These are phyloP conservation scores for Morone saxatilis DNA, from an alignment of 2,113 vertebrate genomes.

Conservation along the genomic window DNA sequence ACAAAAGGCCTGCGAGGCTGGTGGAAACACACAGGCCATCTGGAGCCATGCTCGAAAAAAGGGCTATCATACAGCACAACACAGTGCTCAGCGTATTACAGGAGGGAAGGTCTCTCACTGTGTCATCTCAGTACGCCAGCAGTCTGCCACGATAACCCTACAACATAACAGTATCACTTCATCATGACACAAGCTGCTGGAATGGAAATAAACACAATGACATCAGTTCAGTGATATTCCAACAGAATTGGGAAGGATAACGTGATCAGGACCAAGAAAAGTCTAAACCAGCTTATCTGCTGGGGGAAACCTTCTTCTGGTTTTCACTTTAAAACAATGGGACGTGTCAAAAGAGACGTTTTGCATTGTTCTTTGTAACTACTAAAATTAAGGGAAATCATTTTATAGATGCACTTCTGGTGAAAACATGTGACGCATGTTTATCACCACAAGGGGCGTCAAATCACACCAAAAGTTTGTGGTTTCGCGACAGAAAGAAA, in stretches of 20 bases:
- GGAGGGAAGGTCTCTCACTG: constrained; percentile 14
- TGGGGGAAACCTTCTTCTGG: constrained; percentile 1
- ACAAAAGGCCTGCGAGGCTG: constrained; percentile 52
- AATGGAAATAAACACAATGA: constrained; percentile 51
- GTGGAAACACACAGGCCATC: constrained; percentile 51
- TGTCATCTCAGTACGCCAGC: constrained; percentile 25
- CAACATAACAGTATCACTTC: constrained; percentile 33
- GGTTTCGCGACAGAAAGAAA: not conserved
- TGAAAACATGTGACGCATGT: not conserved
- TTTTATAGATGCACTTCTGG: not conserved
- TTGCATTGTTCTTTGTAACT: not conserved
- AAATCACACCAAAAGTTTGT: not conserved
- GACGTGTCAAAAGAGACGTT: not conserved
- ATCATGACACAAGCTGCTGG: constrained; percentile 51
- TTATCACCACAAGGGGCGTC: constrained; percentile 27
- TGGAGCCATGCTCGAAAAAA: constrained; percentile 54
- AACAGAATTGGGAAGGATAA: constrained; percentile 1
- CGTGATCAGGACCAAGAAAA: not conserved
- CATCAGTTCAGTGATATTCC: constrained; percentile 47
- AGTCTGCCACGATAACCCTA: constrained; percentile 16
- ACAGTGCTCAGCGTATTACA: constrained; percentile 38
- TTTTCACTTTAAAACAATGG: not conserved
- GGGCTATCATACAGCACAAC: constrained; percentile 46
- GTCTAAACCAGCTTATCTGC: constrained; percentile 13
- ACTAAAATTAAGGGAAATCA: not conserved